These are phyloP conservation scores for Andrena bicolor DNA, from an alignment of 2,888 invertebrate genomes.

Conservation along the genomic window DNA sequence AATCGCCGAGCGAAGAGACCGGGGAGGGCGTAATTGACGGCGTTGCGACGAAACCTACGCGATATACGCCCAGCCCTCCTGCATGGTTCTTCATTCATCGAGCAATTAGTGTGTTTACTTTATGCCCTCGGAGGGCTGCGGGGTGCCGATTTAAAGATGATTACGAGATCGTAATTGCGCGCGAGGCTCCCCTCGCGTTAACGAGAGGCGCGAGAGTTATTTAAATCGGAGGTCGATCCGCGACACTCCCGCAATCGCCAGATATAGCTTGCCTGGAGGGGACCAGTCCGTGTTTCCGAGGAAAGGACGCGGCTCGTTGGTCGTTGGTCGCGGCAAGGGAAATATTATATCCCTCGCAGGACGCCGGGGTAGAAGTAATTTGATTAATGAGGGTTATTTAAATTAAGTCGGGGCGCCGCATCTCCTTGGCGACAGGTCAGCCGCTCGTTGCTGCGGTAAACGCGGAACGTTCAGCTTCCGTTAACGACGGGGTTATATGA, in stretches of 20 bases:
- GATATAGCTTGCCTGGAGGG: constrained; percentile 12
- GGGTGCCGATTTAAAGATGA: constrained; percentile 40
- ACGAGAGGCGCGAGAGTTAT: constrained; percentile 26
- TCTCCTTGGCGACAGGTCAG: constrained; percentile 55
- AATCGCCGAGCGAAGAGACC: constrained; percentile 18
- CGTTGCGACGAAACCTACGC: constrained; percentile 16
- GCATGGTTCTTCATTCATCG: constrained; percentile 28
- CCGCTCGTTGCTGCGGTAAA: constrained; percentile 56
- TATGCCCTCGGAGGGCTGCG: constrained; percentile 17
- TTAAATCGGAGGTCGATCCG: constrained; percentile 48
- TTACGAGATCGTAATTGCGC: constrained; percentile 40
- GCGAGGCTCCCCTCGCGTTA: constrained; percentile 10
- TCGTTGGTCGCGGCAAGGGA: constrained; percentile 33
- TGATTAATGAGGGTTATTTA: constrained; percentile 74
- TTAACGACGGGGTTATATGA: constrained; percentile 47
- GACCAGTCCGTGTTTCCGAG: constrained; percentile 42
- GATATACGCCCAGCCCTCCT: not conserved
- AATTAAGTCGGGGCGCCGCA: constrained; percentile 66
- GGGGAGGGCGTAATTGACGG: constrained; percentile 18
- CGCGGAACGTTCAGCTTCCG: constrained; percentile 48
- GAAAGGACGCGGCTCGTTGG: constrained; percentile 43
- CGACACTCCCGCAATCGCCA: constrained; percentile 31
- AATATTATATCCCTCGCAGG: constrained; percentile 60
- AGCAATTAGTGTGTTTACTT: constrained; percentile 43
- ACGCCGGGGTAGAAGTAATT: constrained; percentile 59